phyloP scores from a whole-genome alignment of 2,888 invertebrate genomes.

The Panopea generosa region DNA sequence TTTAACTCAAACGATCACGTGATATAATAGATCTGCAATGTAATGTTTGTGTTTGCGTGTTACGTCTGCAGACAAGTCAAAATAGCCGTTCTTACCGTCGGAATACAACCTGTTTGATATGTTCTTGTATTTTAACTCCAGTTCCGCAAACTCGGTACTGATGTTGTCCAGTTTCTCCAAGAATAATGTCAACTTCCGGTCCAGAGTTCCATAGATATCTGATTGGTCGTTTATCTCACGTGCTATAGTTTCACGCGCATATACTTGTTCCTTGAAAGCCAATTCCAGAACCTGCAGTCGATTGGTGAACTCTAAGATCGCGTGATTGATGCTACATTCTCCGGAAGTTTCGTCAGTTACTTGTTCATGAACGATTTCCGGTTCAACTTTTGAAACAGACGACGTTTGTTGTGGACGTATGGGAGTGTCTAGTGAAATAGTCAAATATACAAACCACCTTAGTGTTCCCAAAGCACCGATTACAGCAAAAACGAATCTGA shows the following conservation, averaged over 20 bases:
- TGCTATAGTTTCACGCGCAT: slow-evolving; percentile 73
- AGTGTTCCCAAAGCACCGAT: slow-evolving; percentile 64
- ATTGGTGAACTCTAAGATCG: slow-evolving; percentile 74
- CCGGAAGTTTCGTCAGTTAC: slow-evolving; percentile 31
- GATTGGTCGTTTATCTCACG: slow-evolving; percentile 75
- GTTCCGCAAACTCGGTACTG: slow-evolving; percentile 47
- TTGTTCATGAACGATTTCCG: slow-evolving; percentile 15
- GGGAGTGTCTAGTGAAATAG: slow-evolving; percentile 31
- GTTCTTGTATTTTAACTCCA: slow-evolving; percentile 56
- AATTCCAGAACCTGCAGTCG: slow-evolving; percentile 76
- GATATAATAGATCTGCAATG: no score
- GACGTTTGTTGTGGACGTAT: background rate
- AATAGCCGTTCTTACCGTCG: slow-evolving; percentile 61
- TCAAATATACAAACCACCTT: slow-evolving; percentile 51
- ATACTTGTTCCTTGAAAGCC: slow-evolving; percentile 79
- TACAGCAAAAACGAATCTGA: slow-evolving; percentile 66
- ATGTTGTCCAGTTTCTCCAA: slow-evolving; percentile 68
- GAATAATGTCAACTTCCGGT: slow-evolving; percentile 66
- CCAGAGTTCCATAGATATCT: slow-evolving; percentile 67
- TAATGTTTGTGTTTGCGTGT: no score
- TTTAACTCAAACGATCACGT: no score
- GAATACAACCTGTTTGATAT: slow-evolving; percentile 43
- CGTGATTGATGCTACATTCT: slow-evolving; percentile 59
- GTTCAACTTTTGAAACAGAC: slow-evolving; percentile 12
- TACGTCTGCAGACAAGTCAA: no score